Conservation (phyloP, 2,797 vertebrate genomes). For the Alosa sapidissima region DNA sequence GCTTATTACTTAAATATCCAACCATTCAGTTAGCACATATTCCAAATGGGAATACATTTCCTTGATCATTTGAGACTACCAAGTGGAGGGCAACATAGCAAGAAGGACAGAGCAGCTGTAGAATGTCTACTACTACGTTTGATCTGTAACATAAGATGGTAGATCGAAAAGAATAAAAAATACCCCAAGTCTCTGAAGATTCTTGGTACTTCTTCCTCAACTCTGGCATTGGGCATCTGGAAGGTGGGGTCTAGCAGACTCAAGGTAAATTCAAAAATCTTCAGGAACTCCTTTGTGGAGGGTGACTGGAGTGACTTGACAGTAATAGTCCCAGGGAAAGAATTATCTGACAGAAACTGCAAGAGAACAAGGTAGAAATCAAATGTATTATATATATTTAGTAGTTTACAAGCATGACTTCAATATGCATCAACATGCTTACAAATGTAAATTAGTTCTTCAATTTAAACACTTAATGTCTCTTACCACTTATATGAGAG, state of each 20-base stretch:
- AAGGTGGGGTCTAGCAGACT: constrained; percentile 85
- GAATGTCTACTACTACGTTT: no score
- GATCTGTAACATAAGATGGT: neutral
- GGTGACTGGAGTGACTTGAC: constrained; percentile 90
- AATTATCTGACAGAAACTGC: constrained; percentile 86
- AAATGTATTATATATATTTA: no score
- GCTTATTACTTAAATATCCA: neutral
- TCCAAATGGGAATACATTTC: neutral
- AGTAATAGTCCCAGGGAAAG: constrained; percentile 80
- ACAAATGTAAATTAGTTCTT: no score
- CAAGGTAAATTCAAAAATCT: constrained; percentile 93
- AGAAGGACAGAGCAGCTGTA: no score
- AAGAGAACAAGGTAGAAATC: neutral
- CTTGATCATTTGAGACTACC: neutral
- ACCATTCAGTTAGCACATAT: neutral
- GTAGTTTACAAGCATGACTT: no score
- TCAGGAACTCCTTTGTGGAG: constrained; percentile 93
- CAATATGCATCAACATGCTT: no score
- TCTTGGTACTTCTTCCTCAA: constrained; percentile 93
- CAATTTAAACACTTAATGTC: no score
- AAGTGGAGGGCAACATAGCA: neutral
- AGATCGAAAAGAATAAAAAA: neutral
- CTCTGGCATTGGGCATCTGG: constrained; percentile 86
- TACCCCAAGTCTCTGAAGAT: constrained; percentile 89
- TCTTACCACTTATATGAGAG: no score